Percentiles rank a stretch among this genome's conserved stretches.
phyloP scores from a whole-genome alignment of 2,888 invertebrate species.

The Hydroisotoma schaefferi region DNA sequence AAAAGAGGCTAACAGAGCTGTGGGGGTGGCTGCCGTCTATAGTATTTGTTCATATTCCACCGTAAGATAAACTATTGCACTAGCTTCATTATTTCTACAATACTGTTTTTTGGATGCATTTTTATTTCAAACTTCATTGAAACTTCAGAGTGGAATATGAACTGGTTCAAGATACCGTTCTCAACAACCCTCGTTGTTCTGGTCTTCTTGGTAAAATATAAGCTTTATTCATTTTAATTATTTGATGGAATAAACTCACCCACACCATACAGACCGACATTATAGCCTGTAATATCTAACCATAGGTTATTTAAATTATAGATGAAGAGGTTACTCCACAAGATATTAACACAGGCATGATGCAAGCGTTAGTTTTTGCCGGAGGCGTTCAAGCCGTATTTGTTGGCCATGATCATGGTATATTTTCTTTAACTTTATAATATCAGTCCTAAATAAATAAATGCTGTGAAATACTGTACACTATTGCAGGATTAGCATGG shows the following conservation, averaged over 20 bases:
- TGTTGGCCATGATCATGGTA: constrained; percentile 40
- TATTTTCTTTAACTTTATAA: background rate
- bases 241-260: background rate
- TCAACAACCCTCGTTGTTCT: constrained; percentile 13
- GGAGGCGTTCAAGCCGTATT: constrained; percentile 26
- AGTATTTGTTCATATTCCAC: constrained; percentile 34
- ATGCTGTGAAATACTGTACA: background rate
- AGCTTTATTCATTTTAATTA: background rate
- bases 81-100: background rate
- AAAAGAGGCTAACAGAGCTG: constrained; percentile 1
- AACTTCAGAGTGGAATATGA: constrained; percentile 13
- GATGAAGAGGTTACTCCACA: constrained; percentile 35
- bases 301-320: background rate
- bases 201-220: constrained; percentile 22
- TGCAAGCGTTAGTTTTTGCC: constrained; percentile 26
- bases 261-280: too few species aligned
- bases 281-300: too few species aligned
- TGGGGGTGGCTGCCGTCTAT: constrained; percentile 30
- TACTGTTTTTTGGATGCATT: too few species aligned
- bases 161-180: constrained; percentile 19
- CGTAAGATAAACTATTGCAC: constrained; percentile 18
- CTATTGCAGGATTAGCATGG: constrained; percentile 32
- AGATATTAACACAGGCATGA: constrained; percentile 23
- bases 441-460: background rate
- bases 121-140: background rate